Evolutionary conservation across 2,888 invertebrate genomes (phyloP).

Genomic region (Limnephilus marmoratus): DNA sequence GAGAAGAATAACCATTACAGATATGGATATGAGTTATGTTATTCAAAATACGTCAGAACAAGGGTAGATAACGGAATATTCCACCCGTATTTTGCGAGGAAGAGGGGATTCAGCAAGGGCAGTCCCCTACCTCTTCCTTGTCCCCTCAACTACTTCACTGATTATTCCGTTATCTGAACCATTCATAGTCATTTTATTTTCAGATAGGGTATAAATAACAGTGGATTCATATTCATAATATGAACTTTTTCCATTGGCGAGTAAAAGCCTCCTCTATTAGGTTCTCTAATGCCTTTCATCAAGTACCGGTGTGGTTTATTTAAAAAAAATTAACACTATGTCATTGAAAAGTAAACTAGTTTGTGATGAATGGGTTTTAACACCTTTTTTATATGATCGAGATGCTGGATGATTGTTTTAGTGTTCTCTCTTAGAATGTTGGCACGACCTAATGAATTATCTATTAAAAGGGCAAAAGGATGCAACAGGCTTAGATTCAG

Average conservation of each 20-base stretch:
- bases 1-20: background rate
- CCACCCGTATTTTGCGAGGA: background rate
- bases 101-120: background rate
- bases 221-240: background rate
- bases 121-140: background rate
- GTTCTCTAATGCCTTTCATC: background rate
- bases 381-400: background rate
- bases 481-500: background rate
- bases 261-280: background rate
- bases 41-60: background rate
- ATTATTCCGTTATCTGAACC: background rate
- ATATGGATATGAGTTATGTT: background rate
- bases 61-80: background rate
- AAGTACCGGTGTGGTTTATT: background rate
- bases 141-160: background rate
- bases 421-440: background rate
- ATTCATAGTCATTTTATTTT: background rate
- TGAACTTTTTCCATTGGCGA: background rate
- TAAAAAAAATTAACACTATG: background rate
- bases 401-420: background rate
- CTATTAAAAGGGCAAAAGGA: background rate
- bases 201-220: background rate
- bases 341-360: background rate
- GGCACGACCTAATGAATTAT: background rate
- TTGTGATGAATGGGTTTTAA: background rate